Evolutionary conservation across 2,797 vertebrate species (phyloP).

Genomic region (Selene dorsalis): DNA sequence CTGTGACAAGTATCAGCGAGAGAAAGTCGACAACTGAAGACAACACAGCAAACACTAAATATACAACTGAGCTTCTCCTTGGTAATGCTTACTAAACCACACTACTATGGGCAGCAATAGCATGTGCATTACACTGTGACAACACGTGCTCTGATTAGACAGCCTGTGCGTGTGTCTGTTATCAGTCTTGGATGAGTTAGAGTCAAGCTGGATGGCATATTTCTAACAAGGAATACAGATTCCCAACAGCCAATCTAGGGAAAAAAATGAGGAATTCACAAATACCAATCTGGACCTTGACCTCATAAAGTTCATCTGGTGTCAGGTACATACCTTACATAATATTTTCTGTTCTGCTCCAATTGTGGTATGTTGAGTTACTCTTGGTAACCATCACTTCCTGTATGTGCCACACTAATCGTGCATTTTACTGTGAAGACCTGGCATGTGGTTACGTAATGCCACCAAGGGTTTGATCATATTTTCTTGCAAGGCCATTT

Average conservation of each 20-base stretch:
- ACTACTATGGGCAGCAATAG: conserved; percentile 24
- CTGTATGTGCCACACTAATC: neutral
- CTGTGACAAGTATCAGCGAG: conserved; percentile 45
- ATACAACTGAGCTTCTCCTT: conserved; percentile 44
- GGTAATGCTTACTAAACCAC: conserved; percentile 22
- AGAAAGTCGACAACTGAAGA: conserved; percentile 22
- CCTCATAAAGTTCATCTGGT: neutral
- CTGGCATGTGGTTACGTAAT: neutral
- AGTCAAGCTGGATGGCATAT: conserved; percentile 19
- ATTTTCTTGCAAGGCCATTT: neutral
- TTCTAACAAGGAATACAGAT: conserved; percentile 9
- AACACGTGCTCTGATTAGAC: no score
- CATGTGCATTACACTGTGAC: conserved; percentile 34
- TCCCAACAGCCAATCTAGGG: neutral
- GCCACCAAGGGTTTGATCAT: neutral
- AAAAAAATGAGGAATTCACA: neutral
- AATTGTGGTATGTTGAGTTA: neutral
- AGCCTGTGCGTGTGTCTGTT: no score
- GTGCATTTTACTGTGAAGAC: neutral
- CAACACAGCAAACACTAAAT: conserved; percentile 39
- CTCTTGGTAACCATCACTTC: neutral
- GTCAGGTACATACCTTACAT: neutral
- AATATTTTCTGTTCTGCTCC: neutral
- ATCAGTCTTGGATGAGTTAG: neutral
- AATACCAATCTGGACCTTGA: neutral